Evolutionary conservation across 2,797 vertebrate species (phyloP), one percentile per base, ranked within the genome.

Genomic region (Leptatherina wallacei): DNA sequence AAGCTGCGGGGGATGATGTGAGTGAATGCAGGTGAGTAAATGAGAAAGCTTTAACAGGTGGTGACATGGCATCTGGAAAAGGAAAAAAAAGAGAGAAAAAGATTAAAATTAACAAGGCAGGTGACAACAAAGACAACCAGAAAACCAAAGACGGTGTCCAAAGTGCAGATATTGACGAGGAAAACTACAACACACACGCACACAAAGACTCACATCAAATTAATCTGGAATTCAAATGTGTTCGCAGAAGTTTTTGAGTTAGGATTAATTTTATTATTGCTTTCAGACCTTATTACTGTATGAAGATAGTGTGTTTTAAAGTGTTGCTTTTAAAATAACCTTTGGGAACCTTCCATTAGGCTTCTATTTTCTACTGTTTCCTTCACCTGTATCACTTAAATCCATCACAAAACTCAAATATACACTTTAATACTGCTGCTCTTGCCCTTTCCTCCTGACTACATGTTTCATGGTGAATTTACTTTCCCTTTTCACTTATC

Each of bases 361-460:
- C 49, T 54, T 64, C 27, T 65, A 33, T 78, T 81, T 75, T 73
- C 38, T 27, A 27, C 24, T 8, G 0, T 16, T 61, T 60, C 60
- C 35, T 66, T 36, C 79, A 65, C 35, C 55, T 62, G 60, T 16
- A 30, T 6, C 27, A 3, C n/a, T 56, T 51, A 58, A 55, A 3
- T 40, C 40, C 49, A 35, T 38, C 62, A 55, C 68, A 61, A 59
- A 69, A 61, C 65, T 63, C 42, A 13, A 32, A 56, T 40, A 68
- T 73, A 74, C 40, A 13, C 70, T 77, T 83, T 77, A 80, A 67
- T 13, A 16, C 40, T 2, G 62, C 72, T 78, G 69, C 61, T 27
- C 57, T 47, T 35, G 12, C 61, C 59, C 3, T 33, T 29, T 18
- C 20, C 33, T 47, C 67, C 73, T 24, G 12, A 3, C 38, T 67